Base-by-base conservation (phyloP, 2,888 invertebrate species). In the Hydrotaea diabolus region DNA sequence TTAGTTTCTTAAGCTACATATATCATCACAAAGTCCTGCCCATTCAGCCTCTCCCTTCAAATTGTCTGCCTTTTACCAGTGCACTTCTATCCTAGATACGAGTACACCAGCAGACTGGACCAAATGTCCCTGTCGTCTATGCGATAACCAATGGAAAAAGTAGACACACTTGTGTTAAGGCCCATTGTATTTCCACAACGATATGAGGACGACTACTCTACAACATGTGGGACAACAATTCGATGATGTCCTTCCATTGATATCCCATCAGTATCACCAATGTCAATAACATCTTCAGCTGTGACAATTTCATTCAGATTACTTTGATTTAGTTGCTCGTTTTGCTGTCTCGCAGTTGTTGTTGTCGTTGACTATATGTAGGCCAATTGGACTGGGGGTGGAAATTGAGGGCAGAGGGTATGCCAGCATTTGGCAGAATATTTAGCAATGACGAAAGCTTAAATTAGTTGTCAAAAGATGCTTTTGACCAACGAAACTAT, bases 391-490 rank as follows among this genome's bases (percentile, higher is more conserved):
- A 31, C 4, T 39, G 39, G 39, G 36, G 39, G 9, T 13, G 49
- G 43, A 43, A 1, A 43, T 4, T 8, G 15, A 49, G 49, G 49
- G 13, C 39, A 49, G 8, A 15, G n/a, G 7, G n/a, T 1, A n/a
- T n/a, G 49, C n/a, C 49, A n/a, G 9, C 55, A 7, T 21, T 11
- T 49, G 49, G 49, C 5, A 17, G 21, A 23, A 11, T 15, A 15
- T 59, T 26, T 26, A 59, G 23, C 11, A 26, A 59, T 8, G 15
- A 59, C 23, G 59, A 59, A 59, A 23, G 23, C 11, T 59, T 59
- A 59, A 59, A 59, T 59, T 59, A 59, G 23, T 26, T 59, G 59
- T 59, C 59, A 59, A 59, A 26, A 59, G 59, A 59, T 59, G 59
- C 59, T 59, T 59, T 59, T 59, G 13, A 59, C 21, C 59, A 59